These are phyloP conservation scores for Bradypodion pumilum DNA, from an alignment of 2,797 vertebrate genomes.

Conservation along the genomic window DNA sequence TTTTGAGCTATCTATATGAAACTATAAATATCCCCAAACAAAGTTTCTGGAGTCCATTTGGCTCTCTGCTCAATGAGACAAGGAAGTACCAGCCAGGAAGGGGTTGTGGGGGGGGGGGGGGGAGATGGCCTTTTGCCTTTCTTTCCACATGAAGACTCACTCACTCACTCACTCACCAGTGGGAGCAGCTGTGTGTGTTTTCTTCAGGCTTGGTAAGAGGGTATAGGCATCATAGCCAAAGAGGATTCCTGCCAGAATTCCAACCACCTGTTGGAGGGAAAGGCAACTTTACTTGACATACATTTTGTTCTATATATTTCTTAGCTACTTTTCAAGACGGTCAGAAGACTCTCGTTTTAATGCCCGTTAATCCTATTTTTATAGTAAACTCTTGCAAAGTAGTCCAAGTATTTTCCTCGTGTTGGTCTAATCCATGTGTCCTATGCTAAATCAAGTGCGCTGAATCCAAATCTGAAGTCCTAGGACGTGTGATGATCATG, in stretches of 20 bases:
- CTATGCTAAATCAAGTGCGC: no score
- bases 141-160: not conserved
- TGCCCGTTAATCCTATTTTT: not conserved
- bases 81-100: not conserved
- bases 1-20: not conserved
- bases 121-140: not conserved
- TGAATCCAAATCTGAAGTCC: no score
- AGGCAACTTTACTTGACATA: not conserved
- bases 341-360: not conserved
- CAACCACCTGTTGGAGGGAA: constrained; percentile 57
- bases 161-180: constrained; percentile 63
- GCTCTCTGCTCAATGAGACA: not conserved
- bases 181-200: constrained; percentile 59
- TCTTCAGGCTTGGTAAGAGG: constrained; percentile 60
- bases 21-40: not conserved
- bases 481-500: no score
- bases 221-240: constrained; percentile 73
- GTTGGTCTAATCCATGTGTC: no score
- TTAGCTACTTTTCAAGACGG: not conserved
- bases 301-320: not conserved
- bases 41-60: not conserved
- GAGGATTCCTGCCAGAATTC: constrained; percentile 60
- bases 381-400: no score
- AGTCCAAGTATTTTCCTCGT: no score
- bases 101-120: no score